These are phyloP conservation scores for Patagioenas fasciata DNA, from an alignment of 2,113 vertebrate genomes.

Conservation along the genomic window DNA sequence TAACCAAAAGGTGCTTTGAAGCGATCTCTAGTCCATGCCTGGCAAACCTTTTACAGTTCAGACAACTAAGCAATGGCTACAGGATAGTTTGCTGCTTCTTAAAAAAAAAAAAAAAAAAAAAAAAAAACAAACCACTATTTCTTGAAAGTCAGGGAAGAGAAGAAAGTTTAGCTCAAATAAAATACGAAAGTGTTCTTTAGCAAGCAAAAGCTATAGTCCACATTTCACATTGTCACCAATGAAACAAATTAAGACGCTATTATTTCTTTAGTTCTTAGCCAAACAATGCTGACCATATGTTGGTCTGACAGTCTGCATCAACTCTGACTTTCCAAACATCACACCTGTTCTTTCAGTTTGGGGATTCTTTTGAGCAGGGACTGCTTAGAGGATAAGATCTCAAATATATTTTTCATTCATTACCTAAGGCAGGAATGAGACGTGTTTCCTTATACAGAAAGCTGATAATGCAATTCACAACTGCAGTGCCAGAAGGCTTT, in stretches of 20 bases:
- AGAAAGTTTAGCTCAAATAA: background rate
- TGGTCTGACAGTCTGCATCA: background rate
- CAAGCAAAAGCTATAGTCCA: background rate
- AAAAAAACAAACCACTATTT: background rate
- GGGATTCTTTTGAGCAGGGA: background rate
- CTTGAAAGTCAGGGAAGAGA: background rate
- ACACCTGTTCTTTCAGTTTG: constrained; percentile 24
- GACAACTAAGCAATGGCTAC: background rate
- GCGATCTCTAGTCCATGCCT: background rate
- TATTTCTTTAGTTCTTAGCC: background rate
- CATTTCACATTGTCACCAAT: background rate
- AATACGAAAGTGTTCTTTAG: background rate
- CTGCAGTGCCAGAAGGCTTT: constrained; percentile 31
- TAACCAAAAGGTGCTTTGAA: background rate
- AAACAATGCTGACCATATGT: background rate
- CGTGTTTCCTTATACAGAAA: constrained; percentile 52
- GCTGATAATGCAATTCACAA: constrained; percentile 47
- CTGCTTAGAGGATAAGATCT: constrained; percentile 1
- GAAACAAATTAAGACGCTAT: background rate
- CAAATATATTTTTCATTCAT: constrained; percentile 45
- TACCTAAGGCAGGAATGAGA: constrained; percentile 49
- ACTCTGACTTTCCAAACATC: background rate
- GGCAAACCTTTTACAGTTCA: background rate
- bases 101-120: background rate
- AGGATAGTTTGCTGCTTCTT: background rate